These are phyloP conservation scores for Rhagologus leucostigma DNA, from an alignment of 2,113 vertebrate species.

Conservation along the genomic window DNA sequence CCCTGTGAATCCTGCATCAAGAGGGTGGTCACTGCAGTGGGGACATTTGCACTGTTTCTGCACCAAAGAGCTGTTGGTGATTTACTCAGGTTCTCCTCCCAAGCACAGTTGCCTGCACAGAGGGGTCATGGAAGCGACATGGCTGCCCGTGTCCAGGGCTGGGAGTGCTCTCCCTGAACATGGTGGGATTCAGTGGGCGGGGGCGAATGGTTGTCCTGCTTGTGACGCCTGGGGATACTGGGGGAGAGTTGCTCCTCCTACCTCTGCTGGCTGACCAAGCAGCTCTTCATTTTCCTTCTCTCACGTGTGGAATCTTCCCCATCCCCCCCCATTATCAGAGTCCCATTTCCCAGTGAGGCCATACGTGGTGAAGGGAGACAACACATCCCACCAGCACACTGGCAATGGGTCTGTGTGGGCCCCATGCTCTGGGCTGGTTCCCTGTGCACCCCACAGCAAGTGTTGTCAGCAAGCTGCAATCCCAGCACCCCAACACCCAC, in stretches of 20 bases:
- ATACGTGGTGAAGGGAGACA: background rate
- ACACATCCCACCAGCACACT: background rate
- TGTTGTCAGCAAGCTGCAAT: background rate
- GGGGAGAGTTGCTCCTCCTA: background rate
- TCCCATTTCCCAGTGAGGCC: background rate
- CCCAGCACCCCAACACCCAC: background rate
- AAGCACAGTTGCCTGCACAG: accelerated
- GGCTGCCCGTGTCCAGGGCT: background rate
- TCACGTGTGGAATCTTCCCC: accelerated
- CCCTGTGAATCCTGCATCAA: accelerated
- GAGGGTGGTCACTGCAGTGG: accelerated
- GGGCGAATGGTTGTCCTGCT: background rate
- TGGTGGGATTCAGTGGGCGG: accelerated
- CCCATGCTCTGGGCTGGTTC: accelerated
- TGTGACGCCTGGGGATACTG: accelerated
- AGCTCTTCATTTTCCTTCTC: background rate
- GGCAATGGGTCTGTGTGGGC: accelerated
- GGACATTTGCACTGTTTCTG: background rate
- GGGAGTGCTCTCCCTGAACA: background rate
- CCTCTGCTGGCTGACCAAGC: background rate
- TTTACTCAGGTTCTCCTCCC: background rate
- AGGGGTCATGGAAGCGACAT: accelerated
- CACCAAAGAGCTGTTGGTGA: background rate
- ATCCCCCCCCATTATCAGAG: background rate
- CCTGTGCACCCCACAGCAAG: background rate